These are phyloP conservation scores for Rhodeus uyekii DNA, from an alignment of 2,797 vertebrate species.

Conservation along the genomic window DNA sequence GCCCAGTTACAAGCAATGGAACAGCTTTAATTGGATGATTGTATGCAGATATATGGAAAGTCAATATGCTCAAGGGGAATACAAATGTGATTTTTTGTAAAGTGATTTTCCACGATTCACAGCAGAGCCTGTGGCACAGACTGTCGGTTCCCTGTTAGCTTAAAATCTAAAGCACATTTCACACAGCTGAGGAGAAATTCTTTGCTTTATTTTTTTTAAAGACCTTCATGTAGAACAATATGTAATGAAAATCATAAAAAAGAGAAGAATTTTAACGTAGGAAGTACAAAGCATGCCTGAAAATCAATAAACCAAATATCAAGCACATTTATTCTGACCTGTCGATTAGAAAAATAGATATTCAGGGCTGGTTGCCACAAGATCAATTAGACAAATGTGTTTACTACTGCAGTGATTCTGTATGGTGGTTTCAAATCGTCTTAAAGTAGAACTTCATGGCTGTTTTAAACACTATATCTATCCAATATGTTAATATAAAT, in stretches of 20 bases:
- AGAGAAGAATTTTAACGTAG: background rate
- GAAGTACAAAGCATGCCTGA: background rate
- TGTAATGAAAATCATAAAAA: background rate
- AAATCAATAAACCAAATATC: background rate
- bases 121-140: constrained; percentile 22
- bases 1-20: background rate
- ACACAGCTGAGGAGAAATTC: background rate
- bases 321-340: background rate
- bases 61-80: constrained; percentile 33
- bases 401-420: background rate
- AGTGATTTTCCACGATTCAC: background rate
- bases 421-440: background rate
- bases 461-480: background rate
- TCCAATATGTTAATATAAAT: background rate
- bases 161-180: background rate
- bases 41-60: constrained; percentile 54
- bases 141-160: background rate
- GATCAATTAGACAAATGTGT: background rate
- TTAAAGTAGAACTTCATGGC: background rate
- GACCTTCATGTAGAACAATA: background rate
- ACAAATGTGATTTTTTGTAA: background rate
- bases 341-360: background rate
- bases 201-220: background rate
- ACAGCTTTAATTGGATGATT: constrained; percentile 55
- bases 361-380: background rate